Base-by-base conservation (phyloP, 2,888 invertebrate species). In the Apodemia mormo region DNA sequence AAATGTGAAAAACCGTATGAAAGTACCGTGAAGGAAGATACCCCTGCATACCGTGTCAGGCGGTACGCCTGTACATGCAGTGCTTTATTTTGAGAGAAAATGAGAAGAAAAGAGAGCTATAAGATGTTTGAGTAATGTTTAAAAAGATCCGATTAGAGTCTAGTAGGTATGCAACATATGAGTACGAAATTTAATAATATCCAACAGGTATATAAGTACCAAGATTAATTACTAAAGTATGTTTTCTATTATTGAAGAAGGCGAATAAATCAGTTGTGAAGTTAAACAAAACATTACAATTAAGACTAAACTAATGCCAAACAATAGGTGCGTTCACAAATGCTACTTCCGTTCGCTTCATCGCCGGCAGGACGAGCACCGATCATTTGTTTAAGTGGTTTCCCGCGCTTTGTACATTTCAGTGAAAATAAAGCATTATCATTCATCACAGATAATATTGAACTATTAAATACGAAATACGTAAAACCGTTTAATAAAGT, bases 311-410 rank as follows among this genome's bases (percentile, higher is more conserved):
- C 14, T 61, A 61, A 14, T 33, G 33, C 6, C 33, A 68, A n/a
- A 74, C 68, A 72, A 72, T 72, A 65, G 64, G 49, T 65, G 66
- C 68, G 67, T 67, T 66, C 67, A 68, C 71, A 69, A 70, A 7
- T 68, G 66, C 54, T 65, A 68, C 71, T 71, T 72, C 72, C 72
- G 71, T 66, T 65, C 69, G 70, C 64, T 45, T 64, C 70, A 70
- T 64, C 67, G 64, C 66, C 29, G 30, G 9, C 66, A 56, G 22
- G 14, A 61, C 61, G 61, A 61, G 33, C 33, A 33, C 66, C 66
- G 69, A 22, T 58, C 30, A 56, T 68, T 49, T 68, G 29, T 70
- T 45, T 64, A n/a, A 61, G 61, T 61, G 61, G 61, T 61, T 61
- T 61, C 61, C 33, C 61, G 61, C 61, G 61, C 61, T 61, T 61